These are phyloP conservation scores for Pseudotriccus pelzelni DNA, from an alignment of 2,797 vertebrate species.

Conservation along the genomic window DNA sequence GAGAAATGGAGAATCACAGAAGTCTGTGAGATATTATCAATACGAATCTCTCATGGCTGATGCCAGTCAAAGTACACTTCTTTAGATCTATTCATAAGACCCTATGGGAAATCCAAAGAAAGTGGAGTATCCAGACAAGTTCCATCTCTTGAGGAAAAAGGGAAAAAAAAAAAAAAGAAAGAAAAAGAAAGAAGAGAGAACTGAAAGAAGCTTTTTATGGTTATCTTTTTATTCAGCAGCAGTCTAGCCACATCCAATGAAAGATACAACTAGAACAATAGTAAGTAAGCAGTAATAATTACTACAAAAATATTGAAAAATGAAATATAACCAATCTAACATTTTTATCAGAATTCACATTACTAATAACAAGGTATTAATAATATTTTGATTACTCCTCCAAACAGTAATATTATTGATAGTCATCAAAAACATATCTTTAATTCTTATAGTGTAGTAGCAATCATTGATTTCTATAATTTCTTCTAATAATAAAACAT, in stretches of 20 bases:
- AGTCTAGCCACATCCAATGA: neutral
- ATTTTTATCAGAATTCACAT: neutral
- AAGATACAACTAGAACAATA: neutral
- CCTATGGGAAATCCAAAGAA: neutral
- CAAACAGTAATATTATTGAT: neutral
- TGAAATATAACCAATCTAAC: neutral
- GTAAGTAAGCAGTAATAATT: neutral
- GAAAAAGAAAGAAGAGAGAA: neutral
- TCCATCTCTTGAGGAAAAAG: neutral
- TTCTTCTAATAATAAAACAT: neutral
- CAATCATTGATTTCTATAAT: neutral
- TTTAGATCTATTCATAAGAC: neutral
- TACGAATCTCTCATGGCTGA: neutral
- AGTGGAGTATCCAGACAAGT: neutral
- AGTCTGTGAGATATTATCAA: neutral
- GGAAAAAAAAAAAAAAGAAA: neutral
- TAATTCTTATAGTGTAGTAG: neutral
- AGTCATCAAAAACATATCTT: neutral
- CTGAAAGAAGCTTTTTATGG: neutral
- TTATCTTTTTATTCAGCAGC: neutral
- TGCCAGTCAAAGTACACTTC: neutral
- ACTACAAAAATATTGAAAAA: neutral
- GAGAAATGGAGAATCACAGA: neutral
- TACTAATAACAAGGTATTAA: neutral
- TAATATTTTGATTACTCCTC: neutral